Conservation (phyloP, 2,888 invertebrate species). For the Agrypnus murinus region DNA sequence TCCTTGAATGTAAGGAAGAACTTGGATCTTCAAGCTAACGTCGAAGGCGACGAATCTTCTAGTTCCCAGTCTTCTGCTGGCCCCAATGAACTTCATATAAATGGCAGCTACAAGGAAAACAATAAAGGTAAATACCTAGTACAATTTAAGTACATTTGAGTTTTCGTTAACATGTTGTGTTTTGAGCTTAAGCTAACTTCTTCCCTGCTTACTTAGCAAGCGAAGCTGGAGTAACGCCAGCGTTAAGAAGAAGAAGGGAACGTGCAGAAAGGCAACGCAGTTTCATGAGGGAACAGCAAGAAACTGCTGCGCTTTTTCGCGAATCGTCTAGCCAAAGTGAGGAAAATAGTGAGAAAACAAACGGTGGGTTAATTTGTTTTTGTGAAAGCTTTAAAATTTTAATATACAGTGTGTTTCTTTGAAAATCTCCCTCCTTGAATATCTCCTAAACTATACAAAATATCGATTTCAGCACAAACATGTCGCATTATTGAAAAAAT, state of each 20-base stretch:
- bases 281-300: slow-evolving; percentile 88
- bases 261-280: slow-evolving; percentile 89
- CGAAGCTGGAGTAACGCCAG: slow-evolving; percentile 87
- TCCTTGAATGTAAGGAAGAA: slow-evolving; percentile 60
- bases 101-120: slow-evolving; percentile 75
- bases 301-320: slow-evolving; percentile 75
- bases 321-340: slow-evolving; percentile 66
- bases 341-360: slow-evolving; percentile 62
- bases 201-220: slow-evolving; percentile 67
- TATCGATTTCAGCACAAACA: no score
- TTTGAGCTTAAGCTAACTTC: slow-evolving; percentile 27
- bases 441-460: no score
- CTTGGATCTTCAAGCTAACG: slow-evolving; percentile 57
- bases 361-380: slow-evolving; percentile 61
- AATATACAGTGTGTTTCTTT: no score
- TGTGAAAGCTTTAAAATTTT: no score
- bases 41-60: slow-evolving; percentile 74
- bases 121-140: slow-evolving; percentile 75
- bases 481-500: no score
- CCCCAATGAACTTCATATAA: slow-evolving; percentile 72
- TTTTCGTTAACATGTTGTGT: slow-evolving; percentile 35
- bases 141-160: slow-evolving; percentile 4
- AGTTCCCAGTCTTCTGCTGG: slow-evolving; percentile 77
- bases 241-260: slow-evolving; percentile 85
- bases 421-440: no score